Evolutionary conservation across 2,113 vertebrate genomes (phyloP).

Genomic region (Acrocephalus kingi): DNA sequence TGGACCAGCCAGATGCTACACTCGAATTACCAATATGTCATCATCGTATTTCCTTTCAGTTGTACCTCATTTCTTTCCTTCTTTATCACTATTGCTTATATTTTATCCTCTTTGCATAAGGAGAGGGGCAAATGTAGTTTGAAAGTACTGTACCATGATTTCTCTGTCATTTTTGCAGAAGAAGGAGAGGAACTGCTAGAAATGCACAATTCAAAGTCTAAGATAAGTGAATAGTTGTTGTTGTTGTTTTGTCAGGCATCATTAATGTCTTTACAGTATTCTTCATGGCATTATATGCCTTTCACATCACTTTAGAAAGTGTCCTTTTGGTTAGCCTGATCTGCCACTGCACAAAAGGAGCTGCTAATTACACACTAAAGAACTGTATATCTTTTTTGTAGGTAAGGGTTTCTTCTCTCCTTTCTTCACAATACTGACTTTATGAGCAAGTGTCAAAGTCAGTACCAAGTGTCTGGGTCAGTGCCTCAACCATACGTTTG

Average conservation of each 20-base stretch:
- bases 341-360: background rate
- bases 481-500: background rate
- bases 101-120: background rate
- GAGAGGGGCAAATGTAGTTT: background rate
- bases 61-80: background rate
- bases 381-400: background rate
- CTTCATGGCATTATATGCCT: background rate
- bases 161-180: background rate
- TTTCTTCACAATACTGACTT: background rate
- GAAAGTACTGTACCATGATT: background rate
- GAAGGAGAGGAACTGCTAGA: background rate
- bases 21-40: background rate
- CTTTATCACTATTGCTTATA: background rate
- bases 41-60: background rate
- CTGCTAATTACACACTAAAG: background rate
- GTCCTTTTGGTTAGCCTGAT: background rate
- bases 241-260: background rate
- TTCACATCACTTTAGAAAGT: background rate
- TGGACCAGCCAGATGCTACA: background rate
- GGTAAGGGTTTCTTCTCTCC: background rate
- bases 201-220: background rate
- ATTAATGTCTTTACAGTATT: background rate
- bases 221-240: background rate
- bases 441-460: background rate
- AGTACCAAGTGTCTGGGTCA: background rate